phyloP scores from a whole-genome alignment of 2,113 vertebrate species.

The Nestor notabilis region DNA sequence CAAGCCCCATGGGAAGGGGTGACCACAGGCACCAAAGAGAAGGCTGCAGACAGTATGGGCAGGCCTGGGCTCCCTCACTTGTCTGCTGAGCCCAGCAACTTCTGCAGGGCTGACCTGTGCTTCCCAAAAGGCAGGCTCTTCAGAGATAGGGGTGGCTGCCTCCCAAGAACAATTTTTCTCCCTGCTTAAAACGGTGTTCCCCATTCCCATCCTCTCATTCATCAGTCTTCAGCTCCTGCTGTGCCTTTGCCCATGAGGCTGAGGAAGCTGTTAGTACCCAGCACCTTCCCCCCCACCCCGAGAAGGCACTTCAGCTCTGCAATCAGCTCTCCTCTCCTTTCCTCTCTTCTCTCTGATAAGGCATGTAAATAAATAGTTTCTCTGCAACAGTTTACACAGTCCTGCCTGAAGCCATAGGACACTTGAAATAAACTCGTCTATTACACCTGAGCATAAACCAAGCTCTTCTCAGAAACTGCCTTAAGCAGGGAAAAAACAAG shows the following conservation, averaged over 20 bases:
- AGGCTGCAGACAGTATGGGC: neutral
- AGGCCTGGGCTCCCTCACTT: neutral
- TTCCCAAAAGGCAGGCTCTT: neutral
- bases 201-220: neutral
- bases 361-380: neutral
- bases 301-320: neutral
- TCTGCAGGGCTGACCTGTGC: neutral
- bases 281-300: neutral
- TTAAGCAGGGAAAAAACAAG: neutral
- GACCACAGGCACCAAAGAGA: neutral
- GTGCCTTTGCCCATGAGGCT: neutral
- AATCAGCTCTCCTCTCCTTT: neutral
- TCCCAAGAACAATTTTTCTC: neutral
- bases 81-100: neutral
- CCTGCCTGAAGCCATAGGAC: neutral
- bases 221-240: neutral
- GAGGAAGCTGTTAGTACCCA: neutral
- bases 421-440: neutral
- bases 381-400: neutral
- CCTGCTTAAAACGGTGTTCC: neutral
- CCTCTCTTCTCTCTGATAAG: neutral
- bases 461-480: neutral
- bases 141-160: neutral
- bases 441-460: neutral
- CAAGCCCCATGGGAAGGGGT: neutral